phyloP scores from a whole-genome alignment of 2,113 vertebrate genomes.

The Campylorhamphus procurvoides region DNA sequence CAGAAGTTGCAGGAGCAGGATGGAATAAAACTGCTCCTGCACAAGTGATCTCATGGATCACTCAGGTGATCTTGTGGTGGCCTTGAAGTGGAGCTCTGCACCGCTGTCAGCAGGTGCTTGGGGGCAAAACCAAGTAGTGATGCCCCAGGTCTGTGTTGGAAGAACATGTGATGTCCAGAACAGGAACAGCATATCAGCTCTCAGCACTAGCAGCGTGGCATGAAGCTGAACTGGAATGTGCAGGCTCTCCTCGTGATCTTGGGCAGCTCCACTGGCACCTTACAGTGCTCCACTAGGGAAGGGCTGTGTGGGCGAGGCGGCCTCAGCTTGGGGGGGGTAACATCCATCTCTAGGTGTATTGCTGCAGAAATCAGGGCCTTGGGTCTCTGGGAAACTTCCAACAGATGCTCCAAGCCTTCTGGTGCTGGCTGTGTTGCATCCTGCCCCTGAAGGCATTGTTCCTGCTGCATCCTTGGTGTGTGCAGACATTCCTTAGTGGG shows the following conservation, averaged over 20 bases:
- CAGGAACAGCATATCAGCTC: not conserved
- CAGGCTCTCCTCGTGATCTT: not conserved
- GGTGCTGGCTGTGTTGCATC: not conserved
- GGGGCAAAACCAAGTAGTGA: not conserved
- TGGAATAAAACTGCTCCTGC: not conserved
- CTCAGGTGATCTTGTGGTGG: not conserved
- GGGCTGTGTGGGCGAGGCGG: not conserved
- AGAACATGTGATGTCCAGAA: not conserved
- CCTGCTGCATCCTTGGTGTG: not conserved
- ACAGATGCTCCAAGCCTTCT: not conserved
- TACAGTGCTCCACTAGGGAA: accelerated
- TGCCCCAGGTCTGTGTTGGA: not conserved
- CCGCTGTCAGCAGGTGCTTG: not conserved
- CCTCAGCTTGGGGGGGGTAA: not conserved
- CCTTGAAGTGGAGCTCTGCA: not conserved
- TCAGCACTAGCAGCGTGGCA: not conserved
- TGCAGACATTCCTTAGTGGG: not conserved
- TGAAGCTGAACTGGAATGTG: not conserved
- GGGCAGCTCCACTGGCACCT: not conserved
- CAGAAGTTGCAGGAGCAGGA: not conserved
- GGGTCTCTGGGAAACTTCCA: not conserved
- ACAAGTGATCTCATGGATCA: not conserved
- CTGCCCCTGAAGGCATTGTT: not conserved
- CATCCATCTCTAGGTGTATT: not conserved
- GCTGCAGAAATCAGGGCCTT: not conserved